These are phyloP conservation scores for Choristoneura fumiferana DNA, from an alignment of 1,140 invertebrate species.

Conservation along the genomic window DNA sequence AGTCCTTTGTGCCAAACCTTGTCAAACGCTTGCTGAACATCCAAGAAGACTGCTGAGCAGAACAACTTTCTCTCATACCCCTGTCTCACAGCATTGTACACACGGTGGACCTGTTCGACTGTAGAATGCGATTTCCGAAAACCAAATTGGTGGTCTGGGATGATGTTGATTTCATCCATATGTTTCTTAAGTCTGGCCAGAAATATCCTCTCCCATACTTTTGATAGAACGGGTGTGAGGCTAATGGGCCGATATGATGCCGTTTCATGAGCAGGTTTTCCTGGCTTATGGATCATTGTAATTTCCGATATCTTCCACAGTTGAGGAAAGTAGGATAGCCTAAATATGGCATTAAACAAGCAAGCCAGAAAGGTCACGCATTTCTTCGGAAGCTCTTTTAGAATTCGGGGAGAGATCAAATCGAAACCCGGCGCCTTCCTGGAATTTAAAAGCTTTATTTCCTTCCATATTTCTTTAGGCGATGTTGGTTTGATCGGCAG, in stretches of 20 bases:
- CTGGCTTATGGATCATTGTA: too few species aligned
- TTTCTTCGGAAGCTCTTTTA: slow-evolving; percentile 1
- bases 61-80: background rate
- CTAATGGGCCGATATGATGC: background rate
- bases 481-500: slow-evolving; percentile 4
- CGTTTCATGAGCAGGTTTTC: slow-evolving; percentile 2
- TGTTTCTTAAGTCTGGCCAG: background rate
- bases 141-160: background rate
- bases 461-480: slow-evolving; percentile 5
- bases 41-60: background rate
- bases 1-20: background rate
- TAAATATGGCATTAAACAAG: slow-evolving; percentile 16
- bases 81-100: background rate
- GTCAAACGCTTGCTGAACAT: background rate
- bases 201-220: slow-evolving; percentile 11
- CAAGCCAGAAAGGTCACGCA: background rate
- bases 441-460: background rate
- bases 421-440: slow-evolving; percentile 20
- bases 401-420: slow-evolving; percentile 10
- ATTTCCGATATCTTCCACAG: slow-evolving; percentile 22
- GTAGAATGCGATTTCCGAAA: background rate
- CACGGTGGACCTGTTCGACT: background rate
- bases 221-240: slow-evolving; percentile 3
- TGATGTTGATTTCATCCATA: background rate
- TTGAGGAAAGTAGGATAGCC: slow-evolving; percentile 1